Conservation (phyloP, 2,113 vertebrate genomes). For the Corythoichthys haematopterus region DNA sequence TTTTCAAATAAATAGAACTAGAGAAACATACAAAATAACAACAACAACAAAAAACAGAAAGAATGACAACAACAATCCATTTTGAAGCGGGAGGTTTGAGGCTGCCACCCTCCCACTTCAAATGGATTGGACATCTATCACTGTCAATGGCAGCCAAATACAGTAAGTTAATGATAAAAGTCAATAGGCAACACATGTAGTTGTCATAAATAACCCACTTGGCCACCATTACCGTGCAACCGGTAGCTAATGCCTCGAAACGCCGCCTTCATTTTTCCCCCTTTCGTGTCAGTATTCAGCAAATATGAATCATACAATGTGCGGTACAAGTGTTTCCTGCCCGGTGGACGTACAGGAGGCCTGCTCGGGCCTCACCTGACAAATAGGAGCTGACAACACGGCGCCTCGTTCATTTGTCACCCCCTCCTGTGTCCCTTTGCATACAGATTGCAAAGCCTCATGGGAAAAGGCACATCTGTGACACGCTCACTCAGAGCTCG, state of each 20-base stretch:
- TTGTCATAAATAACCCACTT: background rate
- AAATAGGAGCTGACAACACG: conserved; percentile 41
- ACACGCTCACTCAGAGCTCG: background rate
- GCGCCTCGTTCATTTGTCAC: conserved; percentile 47
- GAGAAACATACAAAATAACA: too few species aligned
- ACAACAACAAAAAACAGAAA: too few species aligned
- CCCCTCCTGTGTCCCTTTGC: conserved; percentile 27
- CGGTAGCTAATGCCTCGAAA: conserved; percentile 28
- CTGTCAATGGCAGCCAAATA: background rate
- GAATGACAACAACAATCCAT: too few species aligned
- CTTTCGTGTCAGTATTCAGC: background rate
- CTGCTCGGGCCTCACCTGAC: conserved; percentile 37
- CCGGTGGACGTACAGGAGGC: conserved; percentile 18
- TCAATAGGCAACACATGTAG: background rate
- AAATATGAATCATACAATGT: conserved; percentile 22
- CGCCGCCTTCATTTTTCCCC: conserved; percentile 1
- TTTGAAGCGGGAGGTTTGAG: too few species aligned
- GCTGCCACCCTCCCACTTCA: too few species aligned
- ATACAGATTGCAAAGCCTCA: conserved; percentile 52
- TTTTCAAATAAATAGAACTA: too few species aligned
- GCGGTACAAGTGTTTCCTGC: conserved; percentile 8
- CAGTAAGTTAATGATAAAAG: background rate
- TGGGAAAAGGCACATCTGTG: conserved; percentile 18
- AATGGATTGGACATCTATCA: too few species aligned
- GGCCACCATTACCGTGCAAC: conserved; percentile 29